A percentile compares a stretch with the other conserved stretches of the same genome.
phyloP scores from a whole-genome alignment of 1,140 invertebrate genomes.

The Hermetia illucens region DNA sequence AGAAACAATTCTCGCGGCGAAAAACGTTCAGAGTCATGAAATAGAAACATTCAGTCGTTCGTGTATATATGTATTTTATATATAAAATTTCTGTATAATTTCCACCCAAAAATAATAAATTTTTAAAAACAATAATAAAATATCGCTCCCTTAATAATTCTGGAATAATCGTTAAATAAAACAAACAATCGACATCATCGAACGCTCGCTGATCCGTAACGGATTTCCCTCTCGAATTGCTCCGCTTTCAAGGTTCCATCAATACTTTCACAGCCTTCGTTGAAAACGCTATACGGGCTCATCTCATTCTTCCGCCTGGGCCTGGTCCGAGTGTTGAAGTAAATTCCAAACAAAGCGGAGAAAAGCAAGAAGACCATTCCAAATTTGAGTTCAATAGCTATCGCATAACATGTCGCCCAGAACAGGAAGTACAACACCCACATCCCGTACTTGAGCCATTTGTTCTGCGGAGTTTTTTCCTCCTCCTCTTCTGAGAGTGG shows the following conservation, averaged over 20 bases:
- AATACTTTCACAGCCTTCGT: conserved; percentile 82
- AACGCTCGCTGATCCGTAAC: conserved; percentile 42
- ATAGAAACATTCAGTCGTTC: too few relatives aligned
- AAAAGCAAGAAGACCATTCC: conserved; percentile 79
- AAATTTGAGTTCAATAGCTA: conserved; percentile 70
- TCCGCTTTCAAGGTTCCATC: conserved; percentile 90
- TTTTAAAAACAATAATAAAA: too few relatives aligned
- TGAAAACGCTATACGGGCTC: conserved; percentile 97
- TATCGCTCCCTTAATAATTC: too few relatives aligned
- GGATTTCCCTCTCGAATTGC: conserved; percentile 79
- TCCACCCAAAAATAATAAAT: too few relatives aligned
- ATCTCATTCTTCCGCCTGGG: conserved; percentile 56
- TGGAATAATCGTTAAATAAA: too few relatives aligned
- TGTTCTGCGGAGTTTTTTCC: conserved; percentile 9
- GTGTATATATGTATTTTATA: too few relatives aligned
- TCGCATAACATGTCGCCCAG: conserved; percentile 48
- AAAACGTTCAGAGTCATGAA: too few relatives aligned
- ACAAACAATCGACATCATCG: too few relatives aligned
- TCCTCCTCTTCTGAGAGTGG: too few relatives aligned
- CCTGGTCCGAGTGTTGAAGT: conserved; percentile 62
- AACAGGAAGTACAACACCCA: conserved; percentile 39
- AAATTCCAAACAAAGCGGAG: conserved; percentile 68
- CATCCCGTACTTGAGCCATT: conserved; percentile 19
- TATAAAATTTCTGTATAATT: too few relatives aligned
- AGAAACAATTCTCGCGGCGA: too few relatives aligned